These are phyloP conservation scores for Lasius platythorax DNA, from an alignment of 2,888 invertebrate genomes.

Conservation along the genomic window DNA sequence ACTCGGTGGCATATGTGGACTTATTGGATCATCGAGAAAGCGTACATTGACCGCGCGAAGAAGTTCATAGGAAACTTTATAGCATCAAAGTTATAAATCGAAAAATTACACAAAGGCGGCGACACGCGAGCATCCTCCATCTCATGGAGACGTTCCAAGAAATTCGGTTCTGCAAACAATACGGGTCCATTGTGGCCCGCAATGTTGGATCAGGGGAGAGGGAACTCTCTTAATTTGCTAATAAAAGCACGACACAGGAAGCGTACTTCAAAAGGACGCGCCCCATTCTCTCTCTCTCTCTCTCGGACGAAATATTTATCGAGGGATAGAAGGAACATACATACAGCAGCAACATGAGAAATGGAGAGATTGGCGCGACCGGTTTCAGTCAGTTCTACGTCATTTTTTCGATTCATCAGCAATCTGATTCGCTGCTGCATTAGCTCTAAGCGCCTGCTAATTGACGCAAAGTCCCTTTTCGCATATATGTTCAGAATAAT, in stretches of 20 bases:
- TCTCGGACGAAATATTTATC: slow-evolving; percentile 41
- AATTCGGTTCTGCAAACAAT: slow-evolving; percentile 57
- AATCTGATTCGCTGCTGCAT: slow-evolving; percentile 57
- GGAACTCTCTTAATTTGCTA: slow-evolving; percentile 45
- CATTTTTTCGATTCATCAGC: slow-evolving; percentile 64
- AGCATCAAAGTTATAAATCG: slow-evolving; percentile 62
- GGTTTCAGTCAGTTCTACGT: slow-evolving; percentile 32
- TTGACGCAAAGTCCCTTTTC: slow-evolving; percentile 51
- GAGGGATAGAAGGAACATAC: slow-evolving; percentile 28
- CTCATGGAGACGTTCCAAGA: slow-evolving; percentile 43
- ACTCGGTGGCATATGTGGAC: slow-evolving; percentile 62
- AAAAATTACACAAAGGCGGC: slow-evolving; percentile 72
- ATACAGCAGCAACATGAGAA: slow-evolving; percentile 14
- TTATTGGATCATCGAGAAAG: slow-evolving; percentile 64
- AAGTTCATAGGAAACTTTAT: slow-evolving; percentile 18
- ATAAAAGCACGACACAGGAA: slow-evolving; percentile 53
- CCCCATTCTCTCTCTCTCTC: not conserved
- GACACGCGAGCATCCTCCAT: slow-evolving; percentile 46
- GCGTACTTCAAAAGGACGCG: slow-evolving; percentile 44
- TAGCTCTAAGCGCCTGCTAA: slow-evolving; percentile 61
- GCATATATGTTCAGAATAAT: slow-evolving; percentile 27
- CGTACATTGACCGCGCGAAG: slow-evolving; percentile 4
- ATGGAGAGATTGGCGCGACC: slow-evolving; percentile 21
- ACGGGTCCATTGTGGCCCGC: slow-evolving; percentile 48
- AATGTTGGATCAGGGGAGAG: slow-evolving; percentile 1